Conservation (phyloP, 2,113 vertebrate species). For the Todiramphus saurophagus region DNA sequence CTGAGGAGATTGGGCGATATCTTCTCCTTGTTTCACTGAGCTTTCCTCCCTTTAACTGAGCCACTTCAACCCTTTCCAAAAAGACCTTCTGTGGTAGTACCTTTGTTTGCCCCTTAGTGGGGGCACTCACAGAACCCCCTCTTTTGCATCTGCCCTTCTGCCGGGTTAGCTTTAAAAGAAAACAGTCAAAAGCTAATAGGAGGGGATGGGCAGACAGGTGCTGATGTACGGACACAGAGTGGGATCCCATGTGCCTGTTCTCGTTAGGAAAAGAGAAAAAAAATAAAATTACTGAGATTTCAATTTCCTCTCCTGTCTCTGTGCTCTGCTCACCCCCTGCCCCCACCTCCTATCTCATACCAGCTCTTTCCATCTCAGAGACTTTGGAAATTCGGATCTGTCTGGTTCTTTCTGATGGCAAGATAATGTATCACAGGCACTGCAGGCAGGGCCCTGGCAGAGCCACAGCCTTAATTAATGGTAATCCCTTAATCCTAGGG, state of each 20-base stretch:
- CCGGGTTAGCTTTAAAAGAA: background rate
- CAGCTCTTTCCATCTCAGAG: background rate
- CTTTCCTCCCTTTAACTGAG: background rate
- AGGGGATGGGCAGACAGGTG: background rate
- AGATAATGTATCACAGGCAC: conserved; percentile 86
- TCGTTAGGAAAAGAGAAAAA: background rate
- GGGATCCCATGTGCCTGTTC: background rate
- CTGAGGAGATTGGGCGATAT: background rate
- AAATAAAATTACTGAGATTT: background rate
- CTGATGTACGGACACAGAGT: accelerated
- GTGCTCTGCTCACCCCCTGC: accelerated
- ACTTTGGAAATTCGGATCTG: background rate
- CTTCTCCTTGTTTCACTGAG: background rate
- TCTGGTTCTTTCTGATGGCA: background rate
- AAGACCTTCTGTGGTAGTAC: accelerated
- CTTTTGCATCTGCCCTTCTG: background rate
- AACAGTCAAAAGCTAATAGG: background rate
- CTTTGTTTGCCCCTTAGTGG: background rate
- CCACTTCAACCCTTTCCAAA: background rate
- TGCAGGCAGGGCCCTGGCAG: conserved; percentile 81
- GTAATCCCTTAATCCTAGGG: conserved; percentile 88
- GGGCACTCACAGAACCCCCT: background rate
- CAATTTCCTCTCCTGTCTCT: background rate
- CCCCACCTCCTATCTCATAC: background rate
- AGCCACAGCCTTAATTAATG: conserved; percentile 85